These are phyloP conservation scores for Microtus oregoni DNA, from an alignment of 2,113 vertebrate species.

Conservation along the genomic window DNA sequence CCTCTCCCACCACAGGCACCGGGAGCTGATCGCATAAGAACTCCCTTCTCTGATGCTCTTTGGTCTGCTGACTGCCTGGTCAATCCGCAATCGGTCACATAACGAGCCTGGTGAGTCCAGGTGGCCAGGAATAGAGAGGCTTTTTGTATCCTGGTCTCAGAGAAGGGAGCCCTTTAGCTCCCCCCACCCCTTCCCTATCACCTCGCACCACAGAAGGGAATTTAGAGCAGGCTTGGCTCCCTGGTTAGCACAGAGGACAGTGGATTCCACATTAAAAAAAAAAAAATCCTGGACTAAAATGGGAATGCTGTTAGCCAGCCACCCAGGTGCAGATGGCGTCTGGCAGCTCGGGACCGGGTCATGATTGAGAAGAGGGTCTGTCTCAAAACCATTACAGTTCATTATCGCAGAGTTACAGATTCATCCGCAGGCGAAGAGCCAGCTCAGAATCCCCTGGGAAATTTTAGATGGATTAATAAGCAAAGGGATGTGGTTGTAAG, in stretches of 20 bases:
- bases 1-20: background rate
- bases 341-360: conserved; percentile 27
- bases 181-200: background rate
- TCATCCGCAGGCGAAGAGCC: conserved; percentile 62
- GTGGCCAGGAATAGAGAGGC: conserved; percentile 69
- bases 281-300: conserved; percentile 44
- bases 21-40: conserved; percentile 41
- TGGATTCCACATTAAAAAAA: conserved; percentile 44
- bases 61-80: conserved; percentile 33
- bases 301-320: conserved; percentile 67
- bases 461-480: conserved; percentile 69
- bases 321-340: conserved; percentile 69
- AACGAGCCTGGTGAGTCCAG: conserved; percentile 45
- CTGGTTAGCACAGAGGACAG: conserved; percentile 27
- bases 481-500: conserved; percentile 40
- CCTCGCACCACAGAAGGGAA: conserved; percentile 54
- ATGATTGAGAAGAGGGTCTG: conserved; percentile 63
- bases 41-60: conserved; percentile 33
- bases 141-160: no score
- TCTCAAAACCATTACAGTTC: conserved; percentile 63
- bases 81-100: conserved; percentile 5
- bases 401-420: conserved; percentile 77
- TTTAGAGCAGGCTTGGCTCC: conserved; percentile 23
- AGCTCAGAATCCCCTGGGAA: conserved; percentile 50
- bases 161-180: no score